Evolutionary conservation across 2,888 invertebrate genomes (phyloP).

Genomic region (Stenichneumon culpator): DNA sequence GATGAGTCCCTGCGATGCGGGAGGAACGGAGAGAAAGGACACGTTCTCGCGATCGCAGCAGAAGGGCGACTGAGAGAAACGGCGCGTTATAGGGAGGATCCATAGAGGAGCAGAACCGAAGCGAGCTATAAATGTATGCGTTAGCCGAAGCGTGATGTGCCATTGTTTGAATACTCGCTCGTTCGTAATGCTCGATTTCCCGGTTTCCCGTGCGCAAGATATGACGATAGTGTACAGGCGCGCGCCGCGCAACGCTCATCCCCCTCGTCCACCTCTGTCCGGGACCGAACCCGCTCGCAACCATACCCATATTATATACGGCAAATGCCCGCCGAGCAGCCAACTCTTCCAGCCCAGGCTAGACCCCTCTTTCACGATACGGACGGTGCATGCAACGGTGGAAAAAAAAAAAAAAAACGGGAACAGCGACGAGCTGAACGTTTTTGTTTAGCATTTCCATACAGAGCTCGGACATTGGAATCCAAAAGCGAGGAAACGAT

Average conservation of each 20-base stretch:
- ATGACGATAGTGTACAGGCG: constrained; percentile 58
- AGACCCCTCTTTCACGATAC: constrained; percentile 13
- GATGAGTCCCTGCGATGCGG: constrained; percentile 20
- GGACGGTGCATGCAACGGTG: constrained; percentile 4
- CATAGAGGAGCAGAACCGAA: constrained; percentile 44
- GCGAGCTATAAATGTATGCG: constrained; percentile 68
- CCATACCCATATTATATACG: constrained; percentile 13
- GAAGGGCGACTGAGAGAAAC: constrained; percentile 11
- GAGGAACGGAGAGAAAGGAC: background rate
- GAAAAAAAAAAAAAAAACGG: constrained; percentile 10
- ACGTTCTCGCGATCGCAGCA: background rate
- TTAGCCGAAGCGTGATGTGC: constrained; percentile 70
- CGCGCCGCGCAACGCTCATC: constrained; percentile 23
- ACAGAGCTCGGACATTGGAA: constrained; percentile 33
- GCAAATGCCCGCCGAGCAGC: constrained; percentile 21
- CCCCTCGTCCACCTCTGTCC: constrained; percentile 17
- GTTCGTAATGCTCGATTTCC: constrained; percentile 71
- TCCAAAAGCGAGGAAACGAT: constrained; percentile 17
- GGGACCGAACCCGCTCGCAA: constrained; percentile 2
- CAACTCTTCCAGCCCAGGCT: constrained; percentile 25
- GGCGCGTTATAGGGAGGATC: constrained; percentile 34
- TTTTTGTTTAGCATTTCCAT: constrained; percentile 52
- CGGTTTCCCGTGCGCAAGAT: constrained; percentile 70
- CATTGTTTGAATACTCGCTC: constrained; percentile 72
- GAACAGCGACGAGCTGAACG: constrained; percentile 32